phyloP scores from a whole-genome alignment of 2,797 vertebrate species.

The Halcyon smyrnensis region DNA sequence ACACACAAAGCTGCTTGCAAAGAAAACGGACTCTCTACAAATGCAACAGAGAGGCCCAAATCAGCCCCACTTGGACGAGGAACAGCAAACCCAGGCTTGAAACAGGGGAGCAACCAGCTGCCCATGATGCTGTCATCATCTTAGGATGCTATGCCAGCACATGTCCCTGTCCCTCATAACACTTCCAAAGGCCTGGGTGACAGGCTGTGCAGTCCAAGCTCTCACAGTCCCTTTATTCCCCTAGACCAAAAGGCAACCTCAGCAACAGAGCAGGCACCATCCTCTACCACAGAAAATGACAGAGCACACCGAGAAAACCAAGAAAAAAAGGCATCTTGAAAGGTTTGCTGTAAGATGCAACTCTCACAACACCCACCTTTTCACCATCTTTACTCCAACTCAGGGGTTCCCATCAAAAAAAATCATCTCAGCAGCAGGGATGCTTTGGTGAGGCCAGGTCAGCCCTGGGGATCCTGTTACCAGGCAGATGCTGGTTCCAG shows the following conservation, averaged over 20 bases:
- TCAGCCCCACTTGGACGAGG: fast-evolving
- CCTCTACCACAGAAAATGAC: fast-evolving
- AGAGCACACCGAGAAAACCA: not conserved
- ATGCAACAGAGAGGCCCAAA: not conserved
- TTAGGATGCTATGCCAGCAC: not conserved
- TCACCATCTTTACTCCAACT: fast-evolving
- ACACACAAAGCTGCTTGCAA: not conserved
- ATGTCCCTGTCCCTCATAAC: not conserved
- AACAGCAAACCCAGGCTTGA: not conserved
- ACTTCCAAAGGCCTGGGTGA: not conserved
- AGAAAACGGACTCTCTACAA: not conserved
- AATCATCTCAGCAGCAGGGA: not conserved
- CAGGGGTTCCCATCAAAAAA: not conserved
- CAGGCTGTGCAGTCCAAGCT: not conserved
- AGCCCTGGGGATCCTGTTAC: not conserved
- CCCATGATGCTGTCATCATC: fast-evolving
- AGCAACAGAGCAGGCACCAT: fast-evolving
- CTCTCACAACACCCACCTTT: not conserved
- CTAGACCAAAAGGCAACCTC: not conserved
- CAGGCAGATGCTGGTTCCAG: not conserved
- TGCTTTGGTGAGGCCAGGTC: not conserved
- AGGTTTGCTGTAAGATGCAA: not conserved
- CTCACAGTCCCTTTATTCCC: not conserved
- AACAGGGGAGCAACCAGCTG: not conserved
- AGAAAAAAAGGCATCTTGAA: not conserved